These are phyloP conservation scores for Prorops nasuta DNA, from an alignment of 1,140 invertebrate species.

Conservation along the genomic window DNA sequence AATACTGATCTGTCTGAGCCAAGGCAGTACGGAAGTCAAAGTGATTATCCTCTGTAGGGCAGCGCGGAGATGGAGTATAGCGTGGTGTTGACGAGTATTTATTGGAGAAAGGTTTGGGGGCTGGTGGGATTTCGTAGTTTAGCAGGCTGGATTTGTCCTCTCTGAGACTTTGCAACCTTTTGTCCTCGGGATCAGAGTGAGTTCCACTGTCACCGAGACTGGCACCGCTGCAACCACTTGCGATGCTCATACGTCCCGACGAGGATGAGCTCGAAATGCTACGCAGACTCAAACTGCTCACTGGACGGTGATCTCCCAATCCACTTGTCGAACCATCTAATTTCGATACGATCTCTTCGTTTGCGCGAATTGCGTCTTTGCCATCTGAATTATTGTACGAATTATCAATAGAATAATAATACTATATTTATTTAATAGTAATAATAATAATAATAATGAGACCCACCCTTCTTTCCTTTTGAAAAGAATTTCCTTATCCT, in stretches of 20 bases:
- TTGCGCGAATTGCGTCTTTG: slow-evolving; percentile 30
- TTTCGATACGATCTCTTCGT: slow-evolving; percentile 32
- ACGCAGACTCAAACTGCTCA: slow-evolving; percentile 71
- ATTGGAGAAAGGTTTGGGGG: slow-evolving; percentile 48
- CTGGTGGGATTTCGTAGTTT: slow-evolving; percentile 53
- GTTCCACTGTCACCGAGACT: slow-evolving; percentile 81
- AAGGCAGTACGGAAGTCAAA: slow-evolving; percentile 32
- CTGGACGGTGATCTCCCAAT: slow-evolving; percentile 59
- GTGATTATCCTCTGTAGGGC: slow-evolving; percentile 29
- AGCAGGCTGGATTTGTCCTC: slow-evolving; percentile 43
- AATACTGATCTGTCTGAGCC: slow-evolving; percentile 44
- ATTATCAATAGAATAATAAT: too few relatives aligned
- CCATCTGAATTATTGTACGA: slow-evolving; percentile 28
- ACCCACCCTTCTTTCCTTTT: slow-evolving; percentile 60
- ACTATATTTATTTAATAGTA: neutral
- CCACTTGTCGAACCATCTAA: slow-evolving; percentile 32
- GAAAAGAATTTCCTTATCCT: slow-evolving; percentile 75
- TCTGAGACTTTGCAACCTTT: slow-evolving; percentile 58
- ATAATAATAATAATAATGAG: slow-evolving; percentile 8
- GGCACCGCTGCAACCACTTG: slow-evolving; percentile 70
- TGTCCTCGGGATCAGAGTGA: slow-evolving; percentile 79
- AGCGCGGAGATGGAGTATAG: slow-evolving; percentile 33
- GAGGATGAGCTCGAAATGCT: slow-evolving; percentile 73
- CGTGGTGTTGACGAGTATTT: slow-evolving; percentile 33
- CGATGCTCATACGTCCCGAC: slow-evolving; percentile 75